Evolutionary conservation across 1,140 invertebrate genomes (phyloP).

Genomic region (Eufriesea mexicana): DNA sequence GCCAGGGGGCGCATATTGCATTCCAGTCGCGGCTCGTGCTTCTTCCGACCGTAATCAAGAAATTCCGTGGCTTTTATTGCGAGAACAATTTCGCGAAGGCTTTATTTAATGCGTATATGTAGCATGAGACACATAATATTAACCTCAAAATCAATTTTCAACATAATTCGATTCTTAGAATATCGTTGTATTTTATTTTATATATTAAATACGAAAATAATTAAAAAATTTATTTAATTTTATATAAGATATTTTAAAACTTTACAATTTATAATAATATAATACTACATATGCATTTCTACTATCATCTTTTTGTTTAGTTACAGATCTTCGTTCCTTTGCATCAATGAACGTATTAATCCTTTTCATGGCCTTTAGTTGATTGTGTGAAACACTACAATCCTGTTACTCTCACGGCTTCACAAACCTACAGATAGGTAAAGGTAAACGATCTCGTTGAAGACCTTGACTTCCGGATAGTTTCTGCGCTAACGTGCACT

Average conservation of each 20-base stretch:
- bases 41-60: conserved; percentile 74
- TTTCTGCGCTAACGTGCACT: not conserved
- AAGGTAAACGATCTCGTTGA: not conserved
- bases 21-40: conserved; percentile 69
- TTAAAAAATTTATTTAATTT: not conserved
- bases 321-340: not conserved
- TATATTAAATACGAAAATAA: not conserved
- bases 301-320: no score
- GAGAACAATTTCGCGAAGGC: conserved; percentile 18
- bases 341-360: conserved; percentile 17
- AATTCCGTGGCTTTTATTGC: conserved; percentile 73
- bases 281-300: no score
- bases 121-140: not conserved
- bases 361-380: not conserved
- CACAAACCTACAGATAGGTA: conserved; percentile 8
- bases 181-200: not conserved
- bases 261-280: no score
- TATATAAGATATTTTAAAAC: no score
- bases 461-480: conserved; percentile 2
- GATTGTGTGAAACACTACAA: conserved; percentile 22
- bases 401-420: conserved; percentile 5
- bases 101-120: conserved; percentile 37
- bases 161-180: not conserved
- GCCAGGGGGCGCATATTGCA: conserved; percentile 72
- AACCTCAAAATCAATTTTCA: not conserved